Evolutionary conservation across 2,113 vertebrate genomes (phyloP).

Genomic region (Microcebus griseorufus): DNA sequence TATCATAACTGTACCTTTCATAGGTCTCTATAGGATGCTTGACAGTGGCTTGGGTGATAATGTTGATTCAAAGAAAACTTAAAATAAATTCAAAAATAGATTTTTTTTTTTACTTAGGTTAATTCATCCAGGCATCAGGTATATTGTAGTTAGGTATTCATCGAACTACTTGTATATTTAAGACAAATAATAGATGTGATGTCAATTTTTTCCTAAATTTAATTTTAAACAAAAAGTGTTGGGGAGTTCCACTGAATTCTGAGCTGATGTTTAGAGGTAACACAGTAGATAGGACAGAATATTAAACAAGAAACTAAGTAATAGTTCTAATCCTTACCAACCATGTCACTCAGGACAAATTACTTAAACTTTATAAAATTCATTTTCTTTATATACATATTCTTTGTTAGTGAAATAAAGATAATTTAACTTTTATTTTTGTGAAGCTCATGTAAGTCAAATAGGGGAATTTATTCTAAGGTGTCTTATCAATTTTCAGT

Average conservation of each 20-base stretch:
- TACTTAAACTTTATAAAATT: not conserved
- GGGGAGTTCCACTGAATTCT: not conserved
- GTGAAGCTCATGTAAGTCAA: not conserved
- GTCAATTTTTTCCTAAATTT: not conserved
- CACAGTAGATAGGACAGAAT: not conserved
- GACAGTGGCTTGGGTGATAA: not conserved
- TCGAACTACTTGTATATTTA: not conserved
- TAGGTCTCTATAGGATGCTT: not conserved
- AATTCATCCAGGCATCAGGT: not conserved
- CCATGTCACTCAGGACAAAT: not conserved
- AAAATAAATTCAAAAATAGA: not conserved
- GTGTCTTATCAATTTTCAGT: not conserved
- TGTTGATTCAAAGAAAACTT: not conserved
- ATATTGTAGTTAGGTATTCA: not conserved
- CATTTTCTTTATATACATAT: not conserved
- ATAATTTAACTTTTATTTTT: slow-evolving; percentile 11
- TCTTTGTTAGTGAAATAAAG: not conserved
- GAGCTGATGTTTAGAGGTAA: not conserved
- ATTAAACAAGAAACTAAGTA: not conserved
- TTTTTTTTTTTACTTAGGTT: not conserved
- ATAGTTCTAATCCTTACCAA: not conserved
- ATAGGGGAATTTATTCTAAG: not conserved
- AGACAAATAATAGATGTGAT: not conserved
- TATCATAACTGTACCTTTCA: not conserved
- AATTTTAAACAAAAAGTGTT: not conserved